Percentiles rank a stretch among this genome's conserved stretches.
phyloP scores from a whole-genome alignment of 35 echinoderm and acorn worm genomes.

The Patiria miniata region DNA sequence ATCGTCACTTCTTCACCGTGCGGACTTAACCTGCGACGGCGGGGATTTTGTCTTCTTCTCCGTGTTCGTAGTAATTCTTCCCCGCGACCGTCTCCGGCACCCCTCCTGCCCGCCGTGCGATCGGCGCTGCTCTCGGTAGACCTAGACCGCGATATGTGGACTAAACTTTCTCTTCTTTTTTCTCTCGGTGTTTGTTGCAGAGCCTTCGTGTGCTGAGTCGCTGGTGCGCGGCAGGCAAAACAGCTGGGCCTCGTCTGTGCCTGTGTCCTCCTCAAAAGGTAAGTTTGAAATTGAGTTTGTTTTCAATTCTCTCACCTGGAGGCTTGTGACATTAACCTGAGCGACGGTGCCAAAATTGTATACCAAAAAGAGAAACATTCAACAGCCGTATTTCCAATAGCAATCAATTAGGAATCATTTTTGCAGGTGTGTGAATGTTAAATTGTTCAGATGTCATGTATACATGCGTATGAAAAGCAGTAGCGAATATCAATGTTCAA shows the following conservation, averaged over 20 bases:
- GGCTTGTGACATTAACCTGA: too few relatives aligned
- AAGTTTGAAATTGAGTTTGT: background rate
- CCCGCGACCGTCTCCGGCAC: background rate
- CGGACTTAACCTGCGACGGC: conserved; percentile 1
- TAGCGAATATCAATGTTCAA: too few relatives aligned
- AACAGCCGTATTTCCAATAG: too few relatives aligned
- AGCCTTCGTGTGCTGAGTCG: conserved; percentile 42
- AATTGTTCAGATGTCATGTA: too few relatives aligned
- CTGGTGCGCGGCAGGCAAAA: conserved; percentile 28
- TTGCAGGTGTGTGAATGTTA: too few relatives aligned
- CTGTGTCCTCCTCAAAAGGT: conserved; percentile 35
- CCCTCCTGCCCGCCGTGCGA: background rate
- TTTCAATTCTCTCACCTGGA: background rate
- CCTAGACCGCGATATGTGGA: background rate
- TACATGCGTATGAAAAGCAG: too few relatives aligned
- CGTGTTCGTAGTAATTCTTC: background rate
- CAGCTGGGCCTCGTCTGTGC: conserved; percentile 29
- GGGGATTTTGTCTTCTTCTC: background rate
- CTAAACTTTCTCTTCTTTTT: conserved; percentile 18
- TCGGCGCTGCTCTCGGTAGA: background rate
- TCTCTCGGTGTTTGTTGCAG: conserved; percentile 28
- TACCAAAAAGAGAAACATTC: too few relatives aligned
- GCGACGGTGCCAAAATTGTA: too few relatives aligned
- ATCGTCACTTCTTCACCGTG: conserved; percentile 15
- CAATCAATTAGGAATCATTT: too few relatives aligned